A percentile compares a stretch with the other conserved stretches of the same genome.
Evolutionary conservation across 2,113 vertebrate species (phyloP).

Genomic region (Galbula dea): DNA sequence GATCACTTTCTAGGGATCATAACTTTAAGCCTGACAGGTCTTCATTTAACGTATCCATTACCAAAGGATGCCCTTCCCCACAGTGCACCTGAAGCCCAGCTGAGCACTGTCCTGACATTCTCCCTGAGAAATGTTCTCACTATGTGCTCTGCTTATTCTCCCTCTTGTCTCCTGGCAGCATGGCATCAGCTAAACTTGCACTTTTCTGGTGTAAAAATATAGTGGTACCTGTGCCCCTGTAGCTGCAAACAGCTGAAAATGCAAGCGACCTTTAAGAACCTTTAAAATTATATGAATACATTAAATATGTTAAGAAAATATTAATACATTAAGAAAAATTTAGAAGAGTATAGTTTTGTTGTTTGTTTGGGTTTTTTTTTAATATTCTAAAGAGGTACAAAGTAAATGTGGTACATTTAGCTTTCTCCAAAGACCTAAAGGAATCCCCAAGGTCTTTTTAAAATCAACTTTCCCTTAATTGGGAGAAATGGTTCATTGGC

Average conservation of each 20-base stretch:
- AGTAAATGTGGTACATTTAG: neutral
- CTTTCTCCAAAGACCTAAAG: neutral
- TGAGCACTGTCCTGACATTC: neutral
- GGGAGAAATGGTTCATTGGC: constrained; percentile 2
- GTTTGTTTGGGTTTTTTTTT: neutral
- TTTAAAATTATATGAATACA: too few relatives aligned
- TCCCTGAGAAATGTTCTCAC: neutral
- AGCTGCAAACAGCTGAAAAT: neutral
- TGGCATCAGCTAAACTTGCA: neutral
- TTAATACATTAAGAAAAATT: neutral
- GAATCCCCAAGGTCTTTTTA: neutral
- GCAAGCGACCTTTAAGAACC: neutral
- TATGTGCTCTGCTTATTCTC: neutral
- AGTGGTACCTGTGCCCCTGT: neutral
- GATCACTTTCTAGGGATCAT: too few relatives aligned
- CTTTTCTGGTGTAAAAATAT: neutral
- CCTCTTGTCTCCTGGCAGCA: neutral
- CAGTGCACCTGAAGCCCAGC: neutral
- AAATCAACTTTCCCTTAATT: constrained; percentile 30
- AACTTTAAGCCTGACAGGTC: neutral
- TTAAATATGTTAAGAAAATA: too few relatives aligned
- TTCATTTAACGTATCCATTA: neutral
- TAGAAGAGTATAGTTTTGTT: neutral
- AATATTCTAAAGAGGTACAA: neutral
- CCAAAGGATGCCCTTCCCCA: neutral